phyloP scores from a whole-genome alignment of 2,113 vertebrate species.

The Tonatia bakeri region DNA sequence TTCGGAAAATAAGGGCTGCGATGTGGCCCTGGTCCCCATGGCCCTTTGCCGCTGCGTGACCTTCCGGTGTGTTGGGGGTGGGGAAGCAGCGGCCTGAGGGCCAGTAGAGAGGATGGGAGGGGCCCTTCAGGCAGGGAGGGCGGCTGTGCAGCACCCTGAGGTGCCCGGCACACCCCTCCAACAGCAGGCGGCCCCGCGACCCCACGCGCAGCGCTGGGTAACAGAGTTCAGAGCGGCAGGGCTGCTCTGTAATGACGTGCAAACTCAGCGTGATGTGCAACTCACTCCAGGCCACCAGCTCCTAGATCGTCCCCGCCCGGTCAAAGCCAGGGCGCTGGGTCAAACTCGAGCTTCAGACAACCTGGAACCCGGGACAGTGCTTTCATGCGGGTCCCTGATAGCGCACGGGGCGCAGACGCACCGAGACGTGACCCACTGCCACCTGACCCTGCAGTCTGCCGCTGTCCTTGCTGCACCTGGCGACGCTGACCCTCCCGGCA shows the following conservation, averaged over 20 bases:
- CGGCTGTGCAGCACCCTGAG: not conserved
- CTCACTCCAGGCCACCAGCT: not conserved
- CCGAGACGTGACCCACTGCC: accelerated
- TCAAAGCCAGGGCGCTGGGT: not conserved
- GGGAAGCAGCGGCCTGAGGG: no score
- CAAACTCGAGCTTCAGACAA: not conserved
- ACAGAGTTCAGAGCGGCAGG: accelerated
- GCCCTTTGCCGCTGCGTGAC: not conserved
- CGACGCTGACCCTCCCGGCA: not conserved
- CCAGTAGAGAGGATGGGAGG: no score
- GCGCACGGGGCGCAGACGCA: no score
- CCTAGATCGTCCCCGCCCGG: not conserved
- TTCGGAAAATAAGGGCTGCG: slow-evolving; percentile 5
- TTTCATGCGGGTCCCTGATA: not conserved
- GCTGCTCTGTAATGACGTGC: accelerated
- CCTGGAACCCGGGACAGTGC: not conserved
- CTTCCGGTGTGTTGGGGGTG: no score
- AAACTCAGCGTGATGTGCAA: accelerated
- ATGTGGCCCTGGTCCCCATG: not conserved
- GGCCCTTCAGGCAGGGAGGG: no score
- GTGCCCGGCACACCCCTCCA: not conserved
- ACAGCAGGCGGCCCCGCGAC: not conserved
- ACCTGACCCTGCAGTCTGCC: not conserved
- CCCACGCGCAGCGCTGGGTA: accelerated
- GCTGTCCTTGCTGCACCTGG: not conserved